Conservation (phyloP, 2,888 invertebrate species). For the Agriotes lineatus region DNA sequence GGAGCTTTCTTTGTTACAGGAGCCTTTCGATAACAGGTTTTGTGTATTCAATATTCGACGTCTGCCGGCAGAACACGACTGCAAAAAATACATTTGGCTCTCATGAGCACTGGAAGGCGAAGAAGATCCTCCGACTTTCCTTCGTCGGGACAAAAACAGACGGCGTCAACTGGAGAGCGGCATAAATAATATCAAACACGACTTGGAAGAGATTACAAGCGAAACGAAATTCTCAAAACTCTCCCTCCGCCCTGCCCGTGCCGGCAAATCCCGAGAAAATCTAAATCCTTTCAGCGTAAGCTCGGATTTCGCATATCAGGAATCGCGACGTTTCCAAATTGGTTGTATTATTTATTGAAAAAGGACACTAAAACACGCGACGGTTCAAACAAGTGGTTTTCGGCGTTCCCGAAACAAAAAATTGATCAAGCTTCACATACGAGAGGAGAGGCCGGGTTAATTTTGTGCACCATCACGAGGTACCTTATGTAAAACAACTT, state of each 20-base stretch:
- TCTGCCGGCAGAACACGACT: not conserved
- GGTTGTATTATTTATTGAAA: not conserved
- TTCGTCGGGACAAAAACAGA: not conserved
- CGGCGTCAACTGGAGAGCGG: not conserved
- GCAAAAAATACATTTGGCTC: not conserved
- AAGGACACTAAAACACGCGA: too few species aligned
- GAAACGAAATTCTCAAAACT: not conserved
- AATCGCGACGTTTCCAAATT: constrained; percentile 7
- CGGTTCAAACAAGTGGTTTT: too few species aligned
- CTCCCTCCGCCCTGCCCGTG: not conserved
- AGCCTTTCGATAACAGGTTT: constrained; percentile 16
- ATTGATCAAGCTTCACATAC: too few species aligned
- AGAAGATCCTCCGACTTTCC: not conserved
- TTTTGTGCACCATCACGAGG: too few species aligned
- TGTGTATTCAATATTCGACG: constrained; percentile 6
- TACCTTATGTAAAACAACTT: too few species aligned
- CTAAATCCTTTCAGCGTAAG: constrained; percentile 12
- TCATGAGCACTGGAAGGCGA: not conserved
- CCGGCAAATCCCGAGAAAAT: not conserved
- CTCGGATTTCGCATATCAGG: constrained; percentile 10
- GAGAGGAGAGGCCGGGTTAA: too few species aligned
- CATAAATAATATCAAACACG: not conserved
- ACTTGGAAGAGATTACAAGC: not conserved
- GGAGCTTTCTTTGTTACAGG: constrained; percentile 10
- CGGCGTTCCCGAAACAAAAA: too few species aligned